Conservation (phyloP, 2,113 vertebrate species). For the Progne subis region DNA sequence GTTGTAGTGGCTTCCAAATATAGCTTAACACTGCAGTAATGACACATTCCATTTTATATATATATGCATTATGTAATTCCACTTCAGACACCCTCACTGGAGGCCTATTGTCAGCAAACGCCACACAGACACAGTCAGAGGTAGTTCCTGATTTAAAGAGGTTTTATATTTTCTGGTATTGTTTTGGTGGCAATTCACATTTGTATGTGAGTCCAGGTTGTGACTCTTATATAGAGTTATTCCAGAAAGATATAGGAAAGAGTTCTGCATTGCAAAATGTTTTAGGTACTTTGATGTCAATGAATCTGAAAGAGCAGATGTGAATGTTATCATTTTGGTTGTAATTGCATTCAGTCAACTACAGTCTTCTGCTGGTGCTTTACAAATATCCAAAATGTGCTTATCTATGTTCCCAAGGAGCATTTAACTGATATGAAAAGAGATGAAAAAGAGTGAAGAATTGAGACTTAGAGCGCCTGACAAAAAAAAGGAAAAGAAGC, state of each 20-base stretch:
- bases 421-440: background rate
- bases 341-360: background rate
- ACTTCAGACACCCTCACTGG: background rate
- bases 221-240: background rate
- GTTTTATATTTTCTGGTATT: background rate
- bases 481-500: background rate
- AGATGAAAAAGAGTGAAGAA: background rate
- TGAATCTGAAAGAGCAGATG: background rate
- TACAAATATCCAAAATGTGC: background rate
- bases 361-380: background rate
- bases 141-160: background rate
- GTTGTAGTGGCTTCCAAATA: constrained; percentile 38
- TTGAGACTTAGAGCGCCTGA: background rate
- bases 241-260: background rate
- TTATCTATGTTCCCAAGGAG: background rate
- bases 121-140: background rate
- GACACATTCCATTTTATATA: constrained; percentile 30
- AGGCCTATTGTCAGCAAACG: background rate
- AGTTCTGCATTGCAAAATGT: background rate
- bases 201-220: background rate
- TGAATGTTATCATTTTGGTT: background rate
- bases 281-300: background rate
- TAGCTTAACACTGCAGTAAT: constrained; percentile 44
- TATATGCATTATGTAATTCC: constrained; percentile 33
- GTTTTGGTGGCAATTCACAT: background rate